phyloP scores from a whole-genome alignment of 2,797 vertebrate genomes.

The Hydrocynus forskahlii region DNA sequence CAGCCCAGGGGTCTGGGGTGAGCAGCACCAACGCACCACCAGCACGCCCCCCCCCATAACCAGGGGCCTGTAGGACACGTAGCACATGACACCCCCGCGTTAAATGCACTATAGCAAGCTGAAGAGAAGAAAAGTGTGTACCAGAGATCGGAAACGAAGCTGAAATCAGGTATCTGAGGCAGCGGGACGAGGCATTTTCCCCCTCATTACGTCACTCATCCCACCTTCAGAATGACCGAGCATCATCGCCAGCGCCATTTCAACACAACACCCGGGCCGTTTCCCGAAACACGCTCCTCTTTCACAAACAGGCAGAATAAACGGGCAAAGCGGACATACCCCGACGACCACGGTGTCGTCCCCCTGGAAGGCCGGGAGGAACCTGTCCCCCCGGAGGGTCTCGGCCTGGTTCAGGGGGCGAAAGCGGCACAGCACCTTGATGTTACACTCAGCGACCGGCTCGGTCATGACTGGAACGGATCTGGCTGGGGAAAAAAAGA shows the following conservation, averaged over 20 bases:
- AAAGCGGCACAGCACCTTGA: conserved; percentile 95
- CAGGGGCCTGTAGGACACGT: conserved; percentile 22
- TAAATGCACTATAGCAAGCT: background rate
- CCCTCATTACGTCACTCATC: conserved; percentile 18
- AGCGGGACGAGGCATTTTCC: background rate
- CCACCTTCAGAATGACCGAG: conserved; percentile 3
- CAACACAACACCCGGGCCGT: background rate
- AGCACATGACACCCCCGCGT: background rate
- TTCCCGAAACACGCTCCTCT: background rate
- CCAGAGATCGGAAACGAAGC: background rate
- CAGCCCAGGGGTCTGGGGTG: background rate
- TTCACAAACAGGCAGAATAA: too few relatives aligned
- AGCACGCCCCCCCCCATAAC: background rate
- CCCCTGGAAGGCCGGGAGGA: conserved; percentile 89
- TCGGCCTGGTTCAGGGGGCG: conserved; percentile 91
- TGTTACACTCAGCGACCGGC: conserved; percentile 89
- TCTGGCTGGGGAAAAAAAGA: background rate
- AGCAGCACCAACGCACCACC: background rate
- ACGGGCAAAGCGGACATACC: conserved; percentile 74
- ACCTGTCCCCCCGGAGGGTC: conserved; percentile 89
- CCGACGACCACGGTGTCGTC: conserved; percentile 90
- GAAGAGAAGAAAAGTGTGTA: background rate
- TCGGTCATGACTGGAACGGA: conserved; percentile 81
- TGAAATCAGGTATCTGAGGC: background rate
- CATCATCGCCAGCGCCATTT: background rate